These are phyloP conservation scores for Lepilemur ruficaudatus DNA, from an alignment of 2,797 vertebrate species.

Conservation along the genomic window DNA sequence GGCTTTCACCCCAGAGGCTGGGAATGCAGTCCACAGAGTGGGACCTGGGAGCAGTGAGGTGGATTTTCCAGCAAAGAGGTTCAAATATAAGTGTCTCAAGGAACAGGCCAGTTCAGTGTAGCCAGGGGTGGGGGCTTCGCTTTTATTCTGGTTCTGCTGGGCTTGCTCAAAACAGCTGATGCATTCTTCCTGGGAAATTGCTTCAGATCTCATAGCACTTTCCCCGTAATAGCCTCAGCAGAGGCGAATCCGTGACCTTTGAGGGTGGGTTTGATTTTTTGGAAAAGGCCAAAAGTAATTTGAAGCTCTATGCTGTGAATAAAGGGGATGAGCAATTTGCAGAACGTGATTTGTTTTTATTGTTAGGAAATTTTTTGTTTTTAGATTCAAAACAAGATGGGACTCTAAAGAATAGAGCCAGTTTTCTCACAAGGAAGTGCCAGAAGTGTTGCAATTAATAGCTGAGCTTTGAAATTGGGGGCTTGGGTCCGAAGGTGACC, in stretches of 20 bases:
- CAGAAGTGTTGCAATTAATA: background rate
- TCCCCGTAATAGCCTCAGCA: slow-evolving; percentile 21
- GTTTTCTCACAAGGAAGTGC: background rate
- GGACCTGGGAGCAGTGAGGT: background rate
- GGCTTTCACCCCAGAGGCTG: background rate
- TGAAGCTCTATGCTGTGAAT: slow-evolving; percentile 60
- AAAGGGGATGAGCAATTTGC: slow-evolving; percentile 35
- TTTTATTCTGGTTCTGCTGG: background rate
- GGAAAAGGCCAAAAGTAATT: slow-evolving; percentile 72
- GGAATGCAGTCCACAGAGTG: background rate
- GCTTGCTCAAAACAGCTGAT: background rate
- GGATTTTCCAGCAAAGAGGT: background rate
- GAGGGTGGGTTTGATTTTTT: slow-evolving; percentile 71
- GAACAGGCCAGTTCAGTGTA: background rate
- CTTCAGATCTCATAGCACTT: slow-evolving; percentile 25
- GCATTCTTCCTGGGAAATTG: slow-evolving; percentile 7
- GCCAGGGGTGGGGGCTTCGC: background rate
- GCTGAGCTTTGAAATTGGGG: background rate
- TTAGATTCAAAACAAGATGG: background rate
- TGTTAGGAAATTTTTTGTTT: background rate
- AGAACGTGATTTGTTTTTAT: slow-evolving; percentile 39
- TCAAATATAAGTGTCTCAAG: background rate
- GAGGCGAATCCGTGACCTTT: slow-evolving; percentile 64
- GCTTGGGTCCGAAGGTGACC: background rate
- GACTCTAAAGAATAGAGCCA: background rate